Percentiles rank a stretch among this genome's conserved stretches.
These are phyloP conservation scores for Fragum fragum DNA, from an alignment of 2,888 invertebrate genomes.

Conservation along the genomic window DNA sequence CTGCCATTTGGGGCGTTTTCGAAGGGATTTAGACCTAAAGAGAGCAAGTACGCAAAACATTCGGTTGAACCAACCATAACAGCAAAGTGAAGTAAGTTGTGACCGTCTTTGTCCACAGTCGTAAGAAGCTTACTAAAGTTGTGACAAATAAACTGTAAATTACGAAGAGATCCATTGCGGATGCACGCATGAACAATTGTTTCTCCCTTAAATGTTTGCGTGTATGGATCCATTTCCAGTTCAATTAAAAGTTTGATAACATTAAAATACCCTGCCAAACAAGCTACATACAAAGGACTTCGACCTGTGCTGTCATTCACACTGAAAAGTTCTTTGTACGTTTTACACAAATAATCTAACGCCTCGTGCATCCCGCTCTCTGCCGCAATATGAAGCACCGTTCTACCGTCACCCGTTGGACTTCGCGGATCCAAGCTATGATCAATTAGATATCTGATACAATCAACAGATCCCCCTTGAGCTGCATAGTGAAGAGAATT, in stretches of 20 bases:
- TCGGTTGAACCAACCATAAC: neutral
- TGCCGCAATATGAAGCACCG: constrained; percentile 5
- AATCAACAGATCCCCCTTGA: constrained; percentile 14
- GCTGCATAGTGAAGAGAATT: constrained; percentile 20
- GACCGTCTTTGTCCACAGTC: constrained; percentile 13
- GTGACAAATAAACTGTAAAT: constrained; percentile 14
- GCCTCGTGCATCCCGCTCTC: constrained; percentile 17
- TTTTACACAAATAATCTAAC: neutral
- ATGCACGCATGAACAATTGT: constrained; percentile 19
- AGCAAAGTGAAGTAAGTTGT: constrained; percentile 16
- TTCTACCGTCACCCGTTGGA: constrained; percentile 14
- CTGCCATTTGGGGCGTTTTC: neutral
- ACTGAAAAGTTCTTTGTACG: neutral
- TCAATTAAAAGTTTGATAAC: neutral
- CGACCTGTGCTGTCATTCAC: constrained; percentile 11
- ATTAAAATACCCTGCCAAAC: neutral
- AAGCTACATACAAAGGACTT: constrained; percentile 7
- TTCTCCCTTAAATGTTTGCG: neutral
- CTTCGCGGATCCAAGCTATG: neutral
- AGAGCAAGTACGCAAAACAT: neutral
- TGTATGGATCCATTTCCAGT: constrained; percentile 1
- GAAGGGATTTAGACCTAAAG: neutral
- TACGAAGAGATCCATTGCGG: neutral
- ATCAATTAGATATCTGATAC: constrained; percentile 16
- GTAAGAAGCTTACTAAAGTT: neutral